A percentile compares a stretch with the other conserved stretches of the same genome.
Conservation (phyloP, 2,797 vertebrate genomes). For the Hyperoplus immaculatus region DNA sequence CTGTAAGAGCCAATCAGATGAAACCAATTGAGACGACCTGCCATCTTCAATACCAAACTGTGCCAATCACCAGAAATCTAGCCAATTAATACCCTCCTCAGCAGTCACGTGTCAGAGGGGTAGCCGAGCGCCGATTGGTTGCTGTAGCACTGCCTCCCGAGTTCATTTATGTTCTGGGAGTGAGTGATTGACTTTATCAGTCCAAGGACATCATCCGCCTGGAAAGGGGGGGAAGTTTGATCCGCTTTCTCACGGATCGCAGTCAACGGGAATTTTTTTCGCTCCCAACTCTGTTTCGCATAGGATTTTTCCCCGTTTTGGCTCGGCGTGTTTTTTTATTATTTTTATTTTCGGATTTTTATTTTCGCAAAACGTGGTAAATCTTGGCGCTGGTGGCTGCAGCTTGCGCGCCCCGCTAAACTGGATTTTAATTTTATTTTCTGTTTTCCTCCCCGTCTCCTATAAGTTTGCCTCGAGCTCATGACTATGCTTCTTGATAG, state of each 20-base stretch:
- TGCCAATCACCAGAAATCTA: conserved; percentile 88
- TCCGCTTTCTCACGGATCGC: conserved; percentile 89
- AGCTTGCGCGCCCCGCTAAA: conserved; percentile 79
- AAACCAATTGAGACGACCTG: conserved; percentile 86
- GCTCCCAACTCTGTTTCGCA: conserved; percentile 79
- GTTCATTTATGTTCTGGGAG: conserved; percentile 96
- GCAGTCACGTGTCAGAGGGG: conserved; percentile 87
- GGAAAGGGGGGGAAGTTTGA: conserved; percentile 92
- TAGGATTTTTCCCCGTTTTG: conserved; percentile 80
- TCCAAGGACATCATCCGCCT: conserved; percentile 96
- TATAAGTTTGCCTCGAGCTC: conserved; percentile 77
- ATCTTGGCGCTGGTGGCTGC: conserved; percentile 67
- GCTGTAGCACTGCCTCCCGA: conserved; percentile 89
- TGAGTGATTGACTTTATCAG: conserved; percentile 98
- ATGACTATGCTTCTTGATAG: conserved; percentile 99
- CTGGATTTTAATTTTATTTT: conserved; percentile 85
- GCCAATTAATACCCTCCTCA: conserved; percentile 87
- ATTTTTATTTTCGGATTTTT: conserved; percentile 69
- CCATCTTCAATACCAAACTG: conserved; percentile 89
- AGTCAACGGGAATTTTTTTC: conserved; percentile 85
- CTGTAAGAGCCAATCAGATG: conserved; percentile 88
- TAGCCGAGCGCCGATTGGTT: conserved; percentile 88
- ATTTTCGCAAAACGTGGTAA: conserved; percentile 57
- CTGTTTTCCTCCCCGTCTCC: conserved; percentile 70
- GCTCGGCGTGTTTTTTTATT: conserved; percentile 52